Conservation (phyloP, 2,113 vertebrate genomes). For the Albula glossodonta region DNA sequence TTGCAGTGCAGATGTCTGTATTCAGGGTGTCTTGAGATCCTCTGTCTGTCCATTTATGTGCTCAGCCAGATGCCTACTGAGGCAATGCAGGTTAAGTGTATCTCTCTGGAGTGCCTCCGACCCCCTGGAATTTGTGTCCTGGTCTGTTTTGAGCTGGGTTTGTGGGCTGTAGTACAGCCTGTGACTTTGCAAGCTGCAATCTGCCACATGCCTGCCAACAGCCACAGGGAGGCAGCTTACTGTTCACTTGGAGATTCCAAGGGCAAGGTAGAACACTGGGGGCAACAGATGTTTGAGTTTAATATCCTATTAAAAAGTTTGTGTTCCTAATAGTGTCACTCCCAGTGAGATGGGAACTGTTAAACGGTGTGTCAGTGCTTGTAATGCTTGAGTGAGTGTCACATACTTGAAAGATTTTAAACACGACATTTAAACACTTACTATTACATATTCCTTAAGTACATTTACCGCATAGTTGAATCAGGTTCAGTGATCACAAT, state of each 20-base stretch:
- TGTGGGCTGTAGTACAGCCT: not conserved
- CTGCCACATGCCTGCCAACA: not conserved
- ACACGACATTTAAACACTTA: too few species aligned
- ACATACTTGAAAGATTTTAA: not conserved
- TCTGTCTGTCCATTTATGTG: too few species aligned
- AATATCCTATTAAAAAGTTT: not conserved
- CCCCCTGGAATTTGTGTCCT: not conserved
- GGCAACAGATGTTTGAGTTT: slow-evolving; percentile 12
- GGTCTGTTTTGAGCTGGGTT: not conserved
- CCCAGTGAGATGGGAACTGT: not conserved
- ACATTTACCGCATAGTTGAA: not conserved
- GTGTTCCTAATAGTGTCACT: not conserved
- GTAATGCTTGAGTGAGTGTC: not conserved
- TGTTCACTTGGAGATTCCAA: not conserved
- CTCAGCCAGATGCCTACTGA: too few species aligned
- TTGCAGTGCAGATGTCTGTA: too few species aligned
- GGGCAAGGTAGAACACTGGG: not conserved
- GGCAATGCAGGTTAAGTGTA: too few species aligned
- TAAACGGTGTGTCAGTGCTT: not conserved
- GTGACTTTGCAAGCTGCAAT: not conserved
- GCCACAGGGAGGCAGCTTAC: slow-evolving; percentile 13
- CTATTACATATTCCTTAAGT: too few species aligned
- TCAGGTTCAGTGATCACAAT: not conserved
- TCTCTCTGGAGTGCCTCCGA: too few species aligned
- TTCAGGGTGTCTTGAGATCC: too few species aligned